phyloP scores from a whole-genome alignment of 2,888 invertebrate species.

The Xylophagus ater region DNA sequence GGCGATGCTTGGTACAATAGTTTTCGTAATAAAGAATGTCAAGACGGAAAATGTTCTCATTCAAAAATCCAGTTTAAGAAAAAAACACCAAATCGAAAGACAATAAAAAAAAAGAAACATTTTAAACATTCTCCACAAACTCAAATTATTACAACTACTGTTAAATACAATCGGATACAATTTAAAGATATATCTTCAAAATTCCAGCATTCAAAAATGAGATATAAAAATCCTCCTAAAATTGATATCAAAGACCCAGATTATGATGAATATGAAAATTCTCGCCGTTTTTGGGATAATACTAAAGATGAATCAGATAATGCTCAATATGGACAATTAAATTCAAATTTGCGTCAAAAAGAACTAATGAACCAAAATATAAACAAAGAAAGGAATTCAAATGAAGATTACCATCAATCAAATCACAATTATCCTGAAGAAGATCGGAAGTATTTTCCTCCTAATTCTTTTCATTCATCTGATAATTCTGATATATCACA shows the following conservation, averaged over 20 bases:
- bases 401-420: background rate
- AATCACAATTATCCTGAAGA: too few species aligned
- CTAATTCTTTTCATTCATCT: too few species aligned
- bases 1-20: conserved; percentile 19
- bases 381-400: background rate
- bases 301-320: too few species aligned
- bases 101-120: conserved; percentile 1
- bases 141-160: too few species aligned
- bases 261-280: conserved; percentile 11
- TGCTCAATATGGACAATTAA: too few species aligned
- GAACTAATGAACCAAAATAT: background rate
- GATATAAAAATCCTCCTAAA: background rate
- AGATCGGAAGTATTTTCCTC: too few species aligned
- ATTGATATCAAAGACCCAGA: conserved; percentile 3
- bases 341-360: too few species aligned
- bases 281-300: too few species aligned
- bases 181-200: too few species aligned
- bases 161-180: too few species aligned
- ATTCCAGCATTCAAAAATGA: background rate
- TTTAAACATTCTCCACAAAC: too few species aligned
- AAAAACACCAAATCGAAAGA: background rate
- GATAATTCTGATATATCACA: too few species aligned
- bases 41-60: conserved; percentile 7
- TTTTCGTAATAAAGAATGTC: conserved; percentile 16
- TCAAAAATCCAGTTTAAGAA: background rate